These are phyloP conservation scores for Protonibea diacanthus DNA, from an alignment of 2,797 vertebrate species.

Conservation along the genomic window DNA sequence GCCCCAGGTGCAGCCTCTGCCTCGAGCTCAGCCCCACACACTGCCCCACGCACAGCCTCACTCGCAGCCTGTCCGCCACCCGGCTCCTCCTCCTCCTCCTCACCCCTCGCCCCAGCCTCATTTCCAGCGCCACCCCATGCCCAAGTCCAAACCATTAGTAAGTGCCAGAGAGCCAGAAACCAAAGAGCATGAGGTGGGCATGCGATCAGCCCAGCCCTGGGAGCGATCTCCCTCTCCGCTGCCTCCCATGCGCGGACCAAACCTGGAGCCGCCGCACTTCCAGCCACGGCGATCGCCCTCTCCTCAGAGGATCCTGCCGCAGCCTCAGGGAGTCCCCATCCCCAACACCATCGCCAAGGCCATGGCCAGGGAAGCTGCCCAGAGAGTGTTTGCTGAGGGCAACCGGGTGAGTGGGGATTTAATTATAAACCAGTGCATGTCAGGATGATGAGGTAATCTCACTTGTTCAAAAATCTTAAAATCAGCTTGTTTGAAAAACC, in stretches of 20 bases:
- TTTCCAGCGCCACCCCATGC: slow-evolving; percentile 86
- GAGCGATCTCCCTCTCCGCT: slow-evolving; percentile 87
- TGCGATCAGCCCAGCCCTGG: slow-evolving; percentile 88
- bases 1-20: slow-evolving; percentile 82
- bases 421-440: neutral
- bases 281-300: slow-evolving; percentile 91
- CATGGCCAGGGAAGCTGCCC: slow-evolving; percentile 97
- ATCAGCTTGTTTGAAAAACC: no score
- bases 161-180: slow-evolving; percentile 94
- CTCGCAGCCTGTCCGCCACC: slow-evolving; percentile 83
- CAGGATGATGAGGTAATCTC: neutral
- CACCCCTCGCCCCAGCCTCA: slow-evolving; percentile 80
- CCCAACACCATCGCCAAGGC: slow-evolving; percentile 95
- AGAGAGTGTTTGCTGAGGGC: slow-evolving; percentile 91
- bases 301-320: slow-evolving; percentile 95
- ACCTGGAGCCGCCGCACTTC: slow-evolving; percentile 89
- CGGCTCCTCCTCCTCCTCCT: slow-evolving; percentile 80
- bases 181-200: slow-evolving; percentile 92
- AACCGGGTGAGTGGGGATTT: slow-evolving; percentile 84
- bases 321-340: slow-evolving; percentile 94
- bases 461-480: neutral
- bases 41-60: slow-evolving; percentile 87
- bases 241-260: slow-evolving; percentile 83
- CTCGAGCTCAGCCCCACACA: slow-evolving; percentile 81
- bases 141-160: slow-evolving; percentile 92